Conservation (phyloP, 1,140 invertebrate genomes). For the Temnothorax curvispinosus region DNA sequence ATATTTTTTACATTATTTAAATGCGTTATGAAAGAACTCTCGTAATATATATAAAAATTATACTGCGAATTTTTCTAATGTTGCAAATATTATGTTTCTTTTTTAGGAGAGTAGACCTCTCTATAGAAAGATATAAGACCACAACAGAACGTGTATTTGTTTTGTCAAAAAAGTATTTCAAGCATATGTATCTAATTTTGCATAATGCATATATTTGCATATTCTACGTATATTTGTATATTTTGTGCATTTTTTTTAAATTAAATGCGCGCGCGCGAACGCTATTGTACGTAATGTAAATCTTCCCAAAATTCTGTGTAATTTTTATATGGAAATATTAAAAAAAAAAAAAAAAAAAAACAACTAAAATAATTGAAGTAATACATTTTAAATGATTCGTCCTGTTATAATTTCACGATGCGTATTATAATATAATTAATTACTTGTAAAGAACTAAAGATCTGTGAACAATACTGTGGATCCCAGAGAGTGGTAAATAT, state of each 20-base stretch:
- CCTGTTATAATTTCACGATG: neutral
- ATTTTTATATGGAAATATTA: neutral
- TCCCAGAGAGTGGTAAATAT: constrained; percentile 94
- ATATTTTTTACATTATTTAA: neutral
- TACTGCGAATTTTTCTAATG: too few relatives aligned
- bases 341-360: neutral
- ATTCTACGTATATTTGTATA: too few relatives aligned
- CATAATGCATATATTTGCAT: too few relatives aligned
- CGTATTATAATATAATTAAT: constrained; percentile 54
- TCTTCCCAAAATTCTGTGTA: neutral
- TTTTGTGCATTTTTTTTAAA: too few relatives aligned
- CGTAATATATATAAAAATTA: neutral
- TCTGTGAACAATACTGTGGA: constrained; percentile 92
- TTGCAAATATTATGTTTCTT: too few relatives aligned
- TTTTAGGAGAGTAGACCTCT: neutral
- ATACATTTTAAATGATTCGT: constrained; percentile 4
- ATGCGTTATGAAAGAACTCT: neutral
- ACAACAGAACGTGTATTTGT: too few relatives aligned
- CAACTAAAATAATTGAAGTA: neutral
- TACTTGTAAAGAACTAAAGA: constrained; percentile 94
- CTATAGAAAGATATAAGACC: neutral
- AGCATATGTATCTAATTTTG: too few relatives aligned
- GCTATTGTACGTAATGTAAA: neutral
- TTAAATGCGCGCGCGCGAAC: neutral
- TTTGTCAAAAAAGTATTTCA: too few relatives aligned